phyloP scores from a whole-genome alignment of 2,113 vertebrate species.

The Myrmophylax atrothorax region DNA sequence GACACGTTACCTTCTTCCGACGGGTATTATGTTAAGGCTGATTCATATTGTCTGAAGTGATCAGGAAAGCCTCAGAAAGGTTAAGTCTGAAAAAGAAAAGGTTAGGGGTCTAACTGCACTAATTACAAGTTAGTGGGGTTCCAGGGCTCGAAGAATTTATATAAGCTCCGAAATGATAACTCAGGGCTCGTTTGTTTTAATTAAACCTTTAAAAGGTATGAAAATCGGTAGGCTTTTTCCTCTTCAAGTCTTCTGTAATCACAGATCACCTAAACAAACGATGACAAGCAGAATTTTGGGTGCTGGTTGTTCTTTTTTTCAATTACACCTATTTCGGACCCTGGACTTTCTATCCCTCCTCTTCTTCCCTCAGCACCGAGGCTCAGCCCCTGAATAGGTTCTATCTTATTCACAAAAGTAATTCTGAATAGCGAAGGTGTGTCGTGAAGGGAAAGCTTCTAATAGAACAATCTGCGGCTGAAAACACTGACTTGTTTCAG shows the following conservation, averaged over 20 bases:
- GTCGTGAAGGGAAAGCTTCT: neutral
- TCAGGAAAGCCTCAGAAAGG: neutral
- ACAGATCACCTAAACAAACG: neutral
- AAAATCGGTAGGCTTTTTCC: neutral
- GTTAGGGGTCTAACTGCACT: neutral
- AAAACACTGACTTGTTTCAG: conserved; percentile 1
- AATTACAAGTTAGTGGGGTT: neutral
- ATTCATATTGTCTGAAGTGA: neutral
- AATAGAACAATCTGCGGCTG: neutral
- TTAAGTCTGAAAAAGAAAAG: neutral
- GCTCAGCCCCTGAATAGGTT: neutral
- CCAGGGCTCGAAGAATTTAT: neutral
- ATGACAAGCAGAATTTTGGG: neutral
- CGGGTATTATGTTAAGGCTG: neutral
- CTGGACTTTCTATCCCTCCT: neutral
- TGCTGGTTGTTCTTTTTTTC: neutral
- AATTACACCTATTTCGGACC: neutral
- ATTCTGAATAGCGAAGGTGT: neutral
- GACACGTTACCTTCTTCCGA: neutral
- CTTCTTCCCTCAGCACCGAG: neutral
- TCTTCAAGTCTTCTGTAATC: neutral
- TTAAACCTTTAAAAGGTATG: neutral
- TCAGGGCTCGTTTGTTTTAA: neutral
- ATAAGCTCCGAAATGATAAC: neutral
- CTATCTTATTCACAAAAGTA: neutral